A percentile compares a stretch with the other conserved stretches of the same genome.
Evolutionary conservation across 2,797 vertebrate species (phyloP).

Genomic region (Eospalax fontanierii): DNA sequence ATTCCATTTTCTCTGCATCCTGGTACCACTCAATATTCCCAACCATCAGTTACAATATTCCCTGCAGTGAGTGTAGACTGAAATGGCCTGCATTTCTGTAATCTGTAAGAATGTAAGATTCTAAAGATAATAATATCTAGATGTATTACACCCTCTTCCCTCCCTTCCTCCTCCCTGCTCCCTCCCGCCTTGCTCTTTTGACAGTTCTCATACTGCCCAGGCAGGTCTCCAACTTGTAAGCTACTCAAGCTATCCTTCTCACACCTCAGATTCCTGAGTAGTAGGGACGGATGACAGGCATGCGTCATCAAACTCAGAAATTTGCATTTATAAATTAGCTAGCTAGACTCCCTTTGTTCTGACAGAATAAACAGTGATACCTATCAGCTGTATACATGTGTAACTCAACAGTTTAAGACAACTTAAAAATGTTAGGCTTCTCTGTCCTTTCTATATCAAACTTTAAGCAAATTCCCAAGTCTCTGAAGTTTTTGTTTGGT

Average conservation of each 20-base stretch:
- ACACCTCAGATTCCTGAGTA: not conserved
- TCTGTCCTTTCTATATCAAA: not conserved
- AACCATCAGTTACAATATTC: not conserved
- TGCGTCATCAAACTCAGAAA: not conserved
- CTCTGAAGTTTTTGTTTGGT: not conserved
- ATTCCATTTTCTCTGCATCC: not conserved
- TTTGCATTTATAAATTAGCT: constrained; percentile 14
- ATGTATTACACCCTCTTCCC: not conserved
- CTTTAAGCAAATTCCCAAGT: constrained; percentile 22
- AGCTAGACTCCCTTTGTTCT: not conserved
- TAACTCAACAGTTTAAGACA: not conserved
- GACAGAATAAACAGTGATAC: not conserved
- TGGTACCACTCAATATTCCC: constrained; percentile 8
- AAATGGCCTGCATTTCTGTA: not conserved
- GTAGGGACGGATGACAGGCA: not conserved
- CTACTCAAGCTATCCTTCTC: not conserved
- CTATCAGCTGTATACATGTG: not conserved
- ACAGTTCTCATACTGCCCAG: not conserved
- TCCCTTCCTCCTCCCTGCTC: too few relatives aligned
- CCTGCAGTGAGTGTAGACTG: not conserved
- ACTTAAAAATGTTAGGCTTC: not conserved
- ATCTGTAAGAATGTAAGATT: constrained; percentile 5
- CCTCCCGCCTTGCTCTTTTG: not conserved
- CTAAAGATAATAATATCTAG: not conserved
- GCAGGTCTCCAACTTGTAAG: not conserved